Conservation (phyloP, 2,797 vertebrate species). For the Gobionotothen gibberifrons region DNA sequence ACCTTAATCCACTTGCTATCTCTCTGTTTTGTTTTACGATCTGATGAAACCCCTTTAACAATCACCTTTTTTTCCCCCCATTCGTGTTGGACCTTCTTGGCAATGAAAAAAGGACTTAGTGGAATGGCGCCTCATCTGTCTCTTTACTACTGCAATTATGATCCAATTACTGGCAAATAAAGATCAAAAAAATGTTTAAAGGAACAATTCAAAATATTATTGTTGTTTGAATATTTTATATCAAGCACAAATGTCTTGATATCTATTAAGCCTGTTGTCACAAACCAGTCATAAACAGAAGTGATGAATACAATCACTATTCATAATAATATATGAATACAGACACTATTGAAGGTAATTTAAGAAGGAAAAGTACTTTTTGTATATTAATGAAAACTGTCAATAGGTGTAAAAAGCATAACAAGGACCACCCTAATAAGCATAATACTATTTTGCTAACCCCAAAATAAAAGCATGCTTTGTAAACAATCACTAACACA, state of each 20-base stretch:
- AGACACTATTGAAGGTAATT: background rate
- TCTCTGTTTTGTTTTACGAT: slow-evolving; percentile 65
- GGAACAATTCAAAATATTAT: slow-evolving; percentile 7
- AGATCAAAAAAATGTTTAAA: slow-evolving; percentile 7
- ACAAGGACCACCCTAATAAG: background rate
- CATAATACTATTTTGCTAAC: slow-evolving; percentile 5
- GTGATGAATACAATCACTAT: background rate
- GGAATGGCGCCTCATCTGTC: slow-evolving; percentile 30
- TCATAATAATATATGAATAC: background rate
- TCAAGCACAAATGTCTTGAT: background rate
- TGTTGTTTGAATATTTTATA: slow-evolving; percentile 16
- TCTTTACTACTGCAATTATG: slow-evolving; percentile 35
- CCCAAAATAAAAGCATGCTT: background rate
- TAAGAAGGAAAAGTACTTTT: background rate
- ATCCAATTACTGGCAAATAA: slow-evolving; percentile 36
- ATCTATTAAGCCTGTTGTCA: slow-evolving; percentile 4
- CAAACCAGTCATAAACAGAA: slow-evolving; percentile 4
- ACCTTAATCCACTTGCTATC: slow-evolving; percentile 76
- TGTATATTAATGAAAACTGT: background rate
- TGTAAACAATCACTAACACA: background rate
- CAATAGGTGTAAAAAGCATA: background rate
- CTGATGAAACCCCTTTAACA: slow-evolving; percentile 57
- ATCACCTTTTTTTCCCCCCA: slow-evolving; percentile 30
- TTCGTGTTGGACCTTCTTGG: slow-evolving; percentile 51
- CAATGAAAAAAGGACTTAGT: slow-evolving; percentile 46